These are phyloP conservation scores for Synanthedon tipuliformis DNA, from an alignment of 2,888 invertebrate species.

Conservation along the genomic window DNA sequence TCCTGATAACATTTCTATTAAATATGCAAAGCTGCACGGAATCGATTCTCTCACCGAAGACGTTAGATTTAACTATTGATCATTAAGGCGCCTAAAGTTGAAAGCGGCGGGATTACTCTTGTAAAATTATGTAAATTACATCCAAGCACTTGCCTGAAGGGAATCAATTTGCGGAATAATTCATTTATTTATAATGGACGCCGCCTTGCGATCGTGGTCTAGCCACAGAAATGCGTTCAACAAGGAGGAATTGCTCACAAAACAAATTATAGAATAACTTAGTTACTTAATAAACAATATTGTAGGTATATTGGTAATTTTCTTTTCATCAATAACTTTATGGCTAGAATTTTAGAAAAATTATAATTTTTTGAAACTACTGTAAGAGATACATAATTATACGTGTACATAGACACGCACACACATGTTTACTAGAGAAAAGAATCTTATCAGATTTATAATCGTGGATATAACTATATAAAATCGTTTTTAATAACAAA, in stretches of 20 bases:
- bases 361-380: too few species aligned
- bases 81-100: conserved; percentile 12
- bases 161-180: conserved; percentile 7
- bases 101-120: conserved; percentile 23
- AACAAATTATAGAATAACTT: too few species aligned
- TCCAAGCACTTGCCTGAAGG: conserved; percentile 9
- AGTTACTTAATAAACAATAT: too few species aligned
- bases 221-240: not conserved
- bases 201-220: not conserved
- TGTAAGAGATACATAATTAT: too few species aligned
- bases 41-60: not conserved
- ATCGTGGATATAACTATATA: too few species aligned
- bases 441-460: too few species aligned
- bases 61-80: not conserved
- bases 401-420: too few species aligned
- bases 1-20: not conserved
- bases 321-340: too few species aligned
- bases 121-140: conserved; percentile 29
- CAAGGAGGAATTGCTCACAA: not conserved
- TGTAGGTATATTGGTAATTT: too few species aligned
- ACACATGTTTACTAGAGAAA: too few species aligned
- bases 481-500: too few species aligned
- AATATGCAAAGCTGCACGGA: not conserved
- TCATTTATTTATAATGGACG: not conserved
- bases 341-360: too few species aligned